Percentiles rank a stretch among this genome's conserved stretches.
These are phyloP conservation scores for Phalanger gymnotis DNA, from an alignment of 2,797 vertebrate species.

Conservation along the genomic window DNA sequence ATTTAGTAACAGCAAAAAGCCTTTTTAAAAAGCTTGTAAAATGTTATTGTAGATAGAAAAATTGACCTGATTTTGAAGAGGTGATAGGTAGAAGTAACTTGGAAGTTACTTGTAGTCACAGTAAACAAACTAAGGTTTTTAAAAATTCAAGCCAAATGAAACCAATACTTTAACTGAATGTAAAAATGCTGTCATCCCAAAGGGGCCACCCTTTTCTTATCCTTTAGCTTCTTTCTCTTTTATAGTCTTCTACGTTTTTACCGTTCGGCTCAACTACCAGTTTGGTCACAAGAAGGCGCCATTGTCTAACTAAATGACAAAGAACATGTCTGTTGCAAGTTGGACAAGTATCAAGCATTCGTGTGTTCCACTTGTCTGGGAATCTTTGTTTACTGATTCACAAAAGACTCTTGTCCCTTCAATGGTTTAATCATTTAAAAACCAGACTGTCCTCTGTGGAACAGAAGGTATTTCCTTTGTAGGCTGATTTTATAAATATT, in stretches of 20 bases:
- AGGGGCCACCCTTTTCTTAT: constrained; percentile 14
- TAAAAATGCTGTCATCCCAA: constrained; percentile 35
- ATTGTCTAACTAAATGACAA: constrained; percentile 72
- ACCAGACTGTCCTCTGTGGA: constrained; percentile 26
- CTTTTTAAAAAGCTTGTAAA: background rate
- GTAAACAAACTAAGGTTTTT: background rate
- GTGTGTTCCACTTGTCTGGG: background rate
- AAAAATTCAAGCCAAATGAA: background rate
- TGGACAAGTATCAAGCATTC: background rate
- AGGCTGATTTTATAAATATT: constrained; percentile 12
- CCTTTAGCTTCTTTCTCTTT: constrained; percentile 25
- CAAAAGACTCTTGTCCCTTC: background rate
- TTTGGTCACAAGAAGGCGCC: constrained; percentile 84
- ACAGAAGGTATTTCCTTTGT: constrained; percentile 11
- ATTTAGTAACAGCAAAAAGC: background rate
- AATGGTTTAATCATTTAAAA: constrained; percentile 10
- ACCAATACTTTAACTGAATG: background rate
- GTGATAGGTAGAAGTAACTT: background rate
- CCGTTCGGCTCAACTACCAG: background rate
- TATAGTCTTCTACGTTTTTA: constrained; percentile 6
- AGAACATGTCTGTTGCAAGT: fast-evolving
- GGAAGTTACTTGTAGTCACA: background rate
- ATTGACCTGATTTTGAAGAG: constrained; percentile 35
- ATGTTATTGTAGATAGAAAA: constrained; percentile 11
- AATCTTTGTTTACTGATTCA: background rate